These are phyloP conservation scores for Alectura lathami DNA, from an alignment of 2,113 vertebrate genomes.

Conservation along the genomic window DNA sequence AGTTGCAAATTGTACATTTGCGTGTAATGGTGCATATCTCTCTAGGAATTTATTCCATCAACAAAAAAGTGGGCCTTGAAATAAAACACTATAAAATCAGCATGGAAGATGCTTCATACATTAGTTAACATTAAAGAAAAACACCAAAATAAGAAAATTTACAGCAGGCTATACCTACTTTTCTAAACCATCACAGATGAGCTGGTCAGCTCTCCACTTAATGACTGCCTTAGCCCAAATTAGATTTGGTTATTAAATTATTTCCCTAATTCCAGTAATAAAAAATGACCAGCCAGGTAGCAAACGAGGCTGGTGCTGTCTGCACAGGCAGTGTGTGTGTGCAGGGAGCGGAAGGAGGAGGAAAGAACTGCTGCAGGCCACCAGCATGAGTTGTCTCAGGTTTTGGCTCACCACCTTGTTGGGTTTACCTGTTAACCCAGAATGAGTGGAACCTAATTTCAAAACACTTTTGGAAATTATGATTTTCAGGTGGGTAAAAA, in stretches of 20 bases:
- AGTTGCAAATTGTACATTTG: not conserved
- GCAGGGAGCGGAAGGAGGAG: not conserved
- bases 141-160: not conserved
- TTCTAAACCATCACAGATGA: not conserved
- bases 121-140: not conserved
- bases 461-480: not conserved
- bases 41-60: not conserved
- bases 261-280: not conserved
- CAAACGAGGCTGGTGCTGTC: not conserved
- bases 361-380: not conserved
- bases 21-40: not conserved
- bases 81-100: not conserved
- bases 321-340: rapidly evolving
- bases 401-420: not conserved
- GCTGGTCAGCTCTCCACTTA: not conserved
- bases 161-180: not conserved
- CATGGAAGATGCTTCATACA: not conserved
- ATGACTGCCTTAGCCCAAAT: not conserved
- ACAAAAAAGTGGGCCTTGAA: not conserved
- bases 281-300: not conserved
- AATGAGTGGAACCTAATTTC: not conserved
- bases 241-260: not conserved
- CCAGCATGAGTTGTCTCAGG: not conserved
- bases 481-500: not conserved
- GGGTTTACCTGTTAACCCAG: not conserved